Base-by-base conservation (phyloP, 1,140 invertebrate genomes). In the Calephelis virginiensis region DNA sequence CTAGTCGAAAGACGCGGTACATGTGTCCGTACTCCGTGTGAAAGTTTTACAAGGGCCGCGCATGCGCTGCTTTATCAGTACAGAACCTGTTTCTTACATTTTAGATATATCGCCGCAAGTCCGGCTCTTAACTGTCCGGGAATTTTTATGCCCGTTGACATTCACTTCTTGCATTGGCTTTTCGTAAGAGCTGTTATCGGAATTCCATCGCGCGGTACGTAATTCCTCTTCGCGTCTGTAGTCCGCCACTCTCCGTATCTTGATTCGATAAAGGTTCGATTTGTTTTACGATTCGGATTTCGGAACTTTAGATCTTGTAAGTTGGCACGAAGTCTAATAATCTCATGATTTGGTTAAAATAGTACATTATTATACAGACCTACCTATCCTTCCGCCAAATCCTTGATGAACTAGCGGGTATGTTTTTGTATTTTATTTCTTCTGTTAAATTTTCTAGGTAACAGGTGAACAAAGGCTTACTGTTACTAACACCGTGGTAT, bases 21-120 rank as follows among this genome's bases (percentile, higher is more conserved):
- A 82, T 81, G 78, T 81, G 83, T 73, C 76, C 83, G 85, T 88
- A 83, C 85, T 73, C 76, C 83, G 85, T 88, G 85, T 86, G 85
- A 86, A 88, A 86, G 80, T 82, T 79, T 75, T 71, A 75, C 78
- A 63, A 78, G 73, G 78, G 78, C 74, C 74, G 73, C 66, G 67
- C 68, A 73, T 72, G 67, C 67, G 67, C 69, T 74, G 65, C 64
- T 65, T 71, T 69, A 74, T 67, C 74, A 69, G 78, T 80, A 81
- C 81, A 68, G 74, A 83, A 89, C 86, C 83, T 71, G 85, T 86
- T 86, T 65, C 65, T 68, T 67, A 75, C 76, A 76, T 80, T 83
- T 79, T 72, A 81, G 76, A 83, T 80, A 75, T 76, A 81, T 81
- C 85, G 74, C 75, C 83, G 85, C 84, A 85, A 62, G 66, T 69